Base-by-base conservation (phyloP, 2,113 vertebrate species). In the Nematolebias whitei region DNA sequence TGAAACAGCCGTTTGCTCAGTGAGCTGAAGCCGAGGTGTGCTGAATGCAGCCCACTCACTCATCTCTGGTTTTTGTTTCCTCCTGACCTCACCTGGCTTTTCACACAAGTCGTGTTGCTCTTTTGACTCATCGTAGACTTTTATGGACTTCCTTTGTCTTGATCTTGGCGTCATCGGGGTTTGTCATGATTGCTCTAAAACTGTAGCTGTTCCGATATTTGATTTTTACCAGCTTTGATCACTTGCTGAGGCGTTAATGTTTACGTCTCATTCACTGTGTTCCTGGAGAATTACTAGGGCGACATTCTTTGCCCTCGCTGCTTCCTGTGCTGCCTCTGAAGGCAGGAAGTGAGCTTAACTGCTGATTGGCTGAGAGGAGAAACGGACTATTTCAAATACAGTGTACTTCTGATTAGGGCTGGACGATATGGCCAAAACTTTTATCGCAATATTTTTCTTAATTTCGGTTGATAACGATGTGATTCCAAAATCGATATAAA, bases 271-370 rank as follows among this genome's bases (percentile, higher is more conserved):
- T 26, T 39, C 16, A 0, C 59, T 29, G 70, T 83, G 82, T 89
- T 89, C 87, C 80, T 85, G 74, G 70, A 75, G 79, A 83, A 85
- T 85, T 61, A 86, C 82, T 77, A 39, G 71, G 69, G 62, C 10
- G 32, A 88, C 80, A 68, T 83, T 84, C 77, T 85, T 78, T 71
- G 1, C 72, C 78, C 82, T 58, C 71, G 24, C 74, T 0, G 45
- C 12, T 89, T 90, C 87, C 88, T 90, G 73, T 73, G 75, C 74
- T 59, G 45, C 73, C 86, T 84, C 70, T 81, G 53, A 86, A 76
- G 76, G 60, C 85, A 79, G 88, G 86, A 90, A 90, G 84, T 84
- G 76, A 43, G 70, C 63, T 53, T 35, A 57, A 20, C 38, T 50
- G 29, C 72, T 63, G 85, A 88, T 85, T 86, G 82, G 85, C 58